Evolutionary conservation across 2,888 invertebrate species (phyloP).

Genomic region (Prosapia bicincta): DNA sequence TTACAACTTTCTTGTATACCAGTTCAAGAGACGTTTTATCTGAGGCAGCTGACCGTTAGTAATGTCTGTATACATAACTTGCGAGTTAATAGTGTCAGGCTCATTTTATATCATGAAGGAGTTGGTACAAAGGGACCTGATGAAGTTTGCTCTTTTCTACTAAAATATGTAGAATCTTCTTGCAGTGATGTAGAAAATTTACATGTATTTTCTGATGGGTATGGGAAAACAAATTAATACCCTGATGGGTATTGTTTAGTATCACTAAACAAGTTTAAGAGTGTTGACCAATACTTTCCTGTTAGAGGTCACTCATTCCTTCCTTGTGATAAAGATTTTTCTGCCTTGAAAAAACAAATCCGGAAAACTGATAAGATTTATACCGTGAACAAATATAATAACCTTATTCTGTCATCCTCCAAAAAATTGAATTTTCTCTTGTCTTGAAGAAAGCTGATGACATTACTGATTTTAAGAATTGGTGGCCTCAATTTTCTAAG

Average conservation of each 20-base stretch:
- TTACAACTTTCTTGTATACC: slow-evolving; percentile 26
- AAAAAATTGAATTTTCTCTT: slow-evolving; percentile 6
- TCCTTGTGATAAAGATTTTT: too few species aligned
- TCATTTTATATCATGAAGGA: slow-evolving; percentile 38
- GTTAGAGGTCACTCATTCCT: too few species aligned
- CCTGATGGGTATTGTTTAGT: slow-evolving; percentile 31
- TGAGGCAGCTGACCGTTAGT: slow-evolving; percentile 32
- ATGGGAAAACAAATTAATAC: slow-evolving; percentile 36
- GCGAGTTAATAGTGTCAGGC: slow-evolving; percentile 34
- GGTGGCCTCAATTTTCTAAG: too few species aligned
- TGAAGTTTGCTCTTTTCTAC: too few species aligned
- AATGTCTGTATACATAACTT: slow-evolving; percentile 36
- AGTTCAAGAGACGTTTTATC: too few species aligned
- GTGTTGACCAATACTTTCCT: too few species aligned
- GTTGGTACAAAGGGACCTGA: too few species aligned
- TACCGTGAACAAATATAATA: neutral
- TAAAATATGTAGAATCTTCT: too few species aligned
- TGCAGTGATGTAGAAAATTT: too few species aligned
- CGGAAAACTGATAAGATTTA: neutral
- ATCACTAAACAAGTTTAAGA: slow-evolving; percentile 18
- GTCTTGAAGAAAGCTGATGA: too few species aligned
- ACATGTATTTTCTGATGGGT: too few species aligned
- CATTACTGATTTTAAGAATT: too few species aligned
- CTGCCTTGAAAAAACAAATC: slow-evolving; percentile 11
- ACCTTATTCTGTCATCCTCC: slow-evolving; percentile 2